Conservation (phyloP, 2,113 vertebrate species). For the Danionella cerebrum region DNA sequence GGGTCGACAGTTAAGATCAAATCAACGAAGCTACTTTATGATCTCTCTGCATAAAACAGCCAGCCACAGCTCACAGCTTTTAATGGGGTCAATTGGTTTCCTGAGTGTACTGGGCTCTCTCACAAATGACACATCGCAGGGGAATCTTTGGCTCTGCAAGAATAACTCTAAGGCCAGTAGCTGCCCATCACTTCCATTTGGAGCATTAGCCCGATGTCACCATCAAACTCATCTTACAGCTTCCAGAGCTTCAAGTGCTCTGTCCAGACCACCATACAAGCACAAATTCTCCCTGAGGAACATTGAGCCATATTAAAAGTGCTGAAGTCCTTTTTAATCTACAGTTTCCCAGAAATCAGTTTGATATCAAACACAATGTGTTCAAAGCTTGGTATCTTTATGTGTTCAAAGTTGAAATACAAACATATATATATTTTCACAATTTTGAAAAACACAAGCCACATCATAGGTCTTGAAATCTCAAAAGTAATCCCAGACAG, state of each 20-base stretch:
- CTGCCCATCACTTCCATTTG: slow-evolving; percentile 36
- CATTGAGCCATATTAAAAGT: slow-evolving; percentile 17
- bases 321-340: too few species aligned
- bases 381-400: too few species aligned
- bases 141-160: slow-evolving; percentile 20
- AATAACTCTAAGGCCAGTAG: background rate
- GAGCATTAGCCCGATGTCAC: slow-evolving; percentile 41
- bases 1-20: slow-evolving; percentile 9
- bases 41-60: slow-evolving; percentile 16
- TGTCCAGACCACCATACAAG: slow-evolving; percentile 31
- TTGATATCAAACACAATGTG: too few species aligned
- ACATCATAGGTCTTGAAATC: too few species aligned
- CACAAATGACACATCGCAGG: slow-evolving; percentile 24
- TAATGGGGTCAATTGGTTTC: slow-evolving; percentile 30
- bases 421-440: too few species aligned
- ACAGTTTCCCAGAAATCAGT: too few species aligned
- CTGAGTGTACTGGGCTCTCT: slow-evolving; percentile 23
- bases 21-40: slow-evolving; percentile 11
- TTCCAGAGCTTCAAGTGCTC: background rate
- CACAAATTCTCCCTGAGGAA: slow-evolving; percentile 23
- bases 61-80: background rate
- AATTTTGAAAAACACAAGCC: too few species aligned
- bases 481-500: too few species aligned
- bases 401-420: too few species aligned
- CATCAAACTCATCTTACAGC: slow-evolving; percentile 29